Conservation (phyloP, 2,888 invertebrate genomes). For the Ophion ellenae region DNA sequence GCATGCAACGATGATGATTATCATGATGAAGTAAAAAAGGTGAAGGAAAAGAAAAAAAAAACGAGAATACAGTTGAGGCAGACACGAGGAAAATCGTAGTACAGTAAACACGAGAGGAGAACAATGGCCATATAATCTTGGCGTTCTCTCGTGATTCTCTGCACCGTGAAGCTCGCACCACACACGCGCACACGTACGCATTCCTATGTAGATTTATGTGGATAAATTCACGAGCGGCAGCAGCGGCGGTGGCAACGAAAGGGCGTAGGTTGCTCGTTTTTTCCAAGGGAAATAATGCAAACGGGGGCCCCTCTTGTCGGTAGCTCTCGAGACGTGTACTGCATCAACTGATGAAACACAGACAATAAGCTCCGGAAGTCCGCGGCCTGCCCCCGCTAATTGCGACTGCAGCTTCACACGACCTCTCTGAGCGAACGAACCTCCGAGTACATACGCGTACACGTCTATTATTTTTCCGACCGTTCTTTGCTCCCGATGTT, state of each 20-base stretch:
- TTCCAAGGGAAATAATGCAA: neutral
- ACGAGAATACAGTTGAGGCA: neutral
- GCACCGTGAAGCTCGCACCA: conserved; percentile 76
- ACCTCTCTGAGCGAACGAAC: conserved; percentile 69
- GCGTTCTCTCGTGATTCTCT: conserved; percentile 78
- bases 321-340: neutral
- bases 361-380: conserved; percentile 78
- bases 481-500: neutral
- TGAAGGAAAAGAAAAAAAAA: neutral
- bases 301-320: neutral
- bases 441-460: conserved; percentile 31
- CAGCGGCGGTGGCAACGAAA: neutral
- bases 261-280: conserved; percentile 15
- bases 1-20: neutral
- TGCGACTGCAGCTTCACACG: conserved; percentile 79
- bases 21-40: neutral
- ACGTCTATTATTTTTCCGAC: conserved; percentile 5
- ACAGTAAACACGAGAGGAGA: conserved; percentile 66
- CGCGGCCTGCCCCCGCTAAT: conserved; percentile 81
- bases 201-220: conserved; percentile 13
- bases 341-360: conserved; percentile 52
- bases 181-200: conserved; percentile 1
- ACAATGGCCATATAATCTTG: conserved; percentile 79
- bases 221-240: conserved; percentile 1
- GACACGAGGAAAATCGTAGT: neutral